phyloP scores from a whole-genome alignment of 2,113 vertebrate genomes.

The Oriolus oriolus region DNA sequence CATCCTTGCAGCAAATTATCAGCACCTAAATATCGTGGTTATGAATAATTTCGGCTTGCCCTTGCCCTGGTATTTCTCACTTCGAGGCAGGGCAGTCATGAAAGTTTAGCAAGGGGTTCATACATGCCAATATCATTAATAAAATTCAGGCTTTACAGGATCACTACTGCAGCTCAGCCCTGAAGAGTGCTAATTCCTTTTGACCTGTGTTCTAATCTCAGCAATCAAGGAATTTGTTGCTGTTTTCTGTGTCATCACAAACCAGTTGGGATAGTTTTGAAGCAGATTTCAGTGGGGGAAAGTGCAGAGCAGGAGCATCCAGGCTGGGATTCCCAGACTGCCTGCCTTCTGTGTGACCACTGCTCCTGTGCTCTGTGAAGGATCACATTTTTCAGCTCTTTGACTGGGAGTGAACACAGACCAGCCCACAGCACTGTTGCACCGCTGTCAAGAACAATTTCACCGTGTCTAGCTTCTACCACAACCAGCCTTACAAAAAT shows the following conservation, averaged over 20 bases:
- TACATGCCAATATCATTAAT: neutral
- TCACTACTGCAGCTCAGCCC: neutral
- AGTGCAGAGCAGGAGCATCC: neutral
- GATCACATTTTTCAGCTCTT: too few relatives aligned
- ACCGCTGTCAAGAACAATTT: neutral
- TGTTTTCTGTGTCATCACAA: neutral
- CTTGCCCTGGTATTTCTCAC: neutral
- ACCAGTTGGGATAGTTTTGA: neutral
- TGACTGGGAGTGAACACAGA: neutral
- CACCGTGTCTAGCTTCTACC: neutral
- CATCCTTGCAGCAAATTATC: neutral
- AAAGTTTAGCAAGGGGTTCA: neutral
- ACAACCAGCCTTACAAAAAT: neutral
- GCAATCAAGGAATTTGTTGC: neutral
- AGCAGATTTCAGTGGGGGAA: neutral
- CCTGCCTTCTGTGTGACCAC: too few relatives aligned
- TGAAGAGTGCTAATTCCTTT: neutral
- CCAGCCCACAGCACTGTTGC: neutral
- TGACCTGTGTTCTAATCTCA: neutral
- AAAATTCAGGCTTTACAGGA: neutral
- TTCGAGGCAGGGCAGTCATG: neutral
- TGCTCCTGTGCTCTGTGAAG: neutral
- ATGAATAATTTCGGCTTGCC: neutral
- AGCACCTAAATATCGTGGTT: fast-evolving
- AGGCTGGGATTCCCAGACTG: neutral